Conservation (phyloP, 2,888 invertebrate species). For the Rhodophaea formosa region DNA sequence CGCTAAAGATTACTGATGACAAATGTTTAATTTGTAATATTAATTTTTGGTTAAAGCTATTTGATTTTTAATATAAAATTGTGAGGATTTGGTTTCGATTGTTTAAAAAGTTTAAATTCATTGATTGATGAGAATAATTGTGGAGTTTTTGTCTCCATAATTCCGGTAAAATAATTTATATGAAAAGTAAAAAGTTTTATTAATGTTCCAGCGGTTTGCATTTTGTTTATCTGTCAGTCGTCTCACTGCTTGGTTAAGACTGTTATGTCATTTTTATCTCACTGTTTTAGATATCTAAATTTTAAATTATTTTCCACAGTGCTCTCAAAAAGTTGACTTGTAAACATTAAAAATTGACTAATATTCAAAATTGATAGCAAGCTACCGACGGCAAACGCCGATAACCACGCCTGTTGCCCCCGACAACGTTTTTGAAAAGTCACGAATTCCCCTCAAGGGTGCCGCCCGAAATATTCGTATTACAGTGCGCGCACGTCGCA, state of each 20-base stretch:
- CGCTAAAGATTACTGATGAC: conserved; percentile 52
- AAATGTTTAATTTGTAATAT: conserved; percentile 62
- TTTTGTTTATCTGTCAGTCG: too few relatives aligned
- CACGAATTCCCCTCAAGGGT: conserved; percentile 60
- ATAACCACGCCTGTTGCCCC: conserved; percentile 46
- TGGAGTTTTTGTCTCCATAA: neutral
- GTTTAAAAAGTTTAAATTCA: conserved; percentile 14
- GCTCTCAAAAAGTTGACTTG: too few relatives aligned
- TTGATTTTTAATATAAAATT: conserved; percentile 28
- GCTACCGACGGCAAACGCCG: conserved; percentile 23
- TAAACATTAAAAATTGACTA: too few relatives aligned
- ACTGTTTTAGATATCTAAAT: too few relatives aligned
- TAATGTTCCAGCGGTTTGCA: too few relatives aligned
- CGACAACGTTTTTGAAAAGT: conserved; percentile 58
- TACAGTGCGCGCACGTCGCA: conserved; percentile 64
- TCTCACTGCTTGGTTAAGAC: too few relatives aligned
- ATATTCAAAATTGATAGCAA: conserved; percentile 20
- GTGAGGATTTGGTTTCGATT: conserved; percentile 18
- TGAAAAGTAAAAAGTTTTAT: too few relatives aligned
- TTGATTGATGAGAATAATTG: neutral
- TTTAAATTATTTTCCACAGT: too few relatives aligned
- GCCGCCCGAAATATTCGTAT: conserved; percentile 68
- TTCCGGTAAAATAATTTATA: conserved; percentile 24
- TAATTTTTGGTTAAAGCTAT: conserved; percentile 44
- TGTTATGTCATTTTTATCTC: too few relatives aligned